Evolutionary conservation across 2,797 vertebrate genomes (phyloP), one percentile per base, ranked within the genome.

Genomic region (Poeciliopsis presidionis): DNA sequence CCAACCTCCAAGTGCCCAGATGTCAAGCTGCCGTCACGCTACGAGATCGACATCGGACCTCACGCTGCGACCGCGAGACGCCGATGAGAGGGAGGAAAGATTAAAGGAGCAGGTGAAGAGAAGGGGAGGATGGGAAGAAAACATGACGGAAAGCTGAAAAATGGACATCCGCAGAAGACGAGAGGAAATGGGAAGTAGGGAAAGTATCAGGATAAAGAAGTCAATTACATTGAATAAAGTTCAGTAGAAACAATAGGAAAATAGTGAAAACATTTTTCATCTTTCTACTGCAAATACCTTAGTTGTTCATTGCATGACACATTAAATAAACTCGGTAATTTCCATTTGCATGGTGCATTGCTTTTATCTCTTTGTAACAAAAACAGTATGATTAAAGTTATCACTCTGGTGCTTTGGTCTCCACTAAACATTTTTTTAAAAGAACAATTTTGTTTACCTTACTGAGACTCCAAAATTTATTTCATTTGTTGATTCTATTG

Each of bases 1-100:
- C 69, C 73, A 73, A 87, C 86, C 88, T 90, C 90, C 76, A 87
- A 86, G 89, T 76, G 88, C 89, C 85, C 85, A 0, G 13, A 63
- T 78, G 81, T 80, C 81, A 75, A 80, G 77, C 75, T 20, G 73
- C 85, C 82, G 86, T 86, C 84, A 86, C 12, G 53, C 72, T 57
- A 81, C 80, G 63, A 84, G 85, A 87, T 41, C 30, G 75, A 67
- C 78, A 75, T 72, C n/a, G 2, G 82, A 82, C 80, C 74, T 70
- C 89, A 69, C 41, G 45, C 84, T 75, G 84, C 7, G 87, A 80
- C 43, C 2, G 65, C 59, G 55, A 71, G 65, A 53, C 2, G 3
- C n/a, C 69, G 53, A 63, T 13, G 39, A 2, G 76, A 78, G 76
- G 36, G 47, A 53, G 30, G 55, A 43, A 67, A 11, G 28, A 77